Evolutionary conservation across 1,140 invertebrate genomes (phyloP).

Genomic region (Hyles vespertilio): DNA sequence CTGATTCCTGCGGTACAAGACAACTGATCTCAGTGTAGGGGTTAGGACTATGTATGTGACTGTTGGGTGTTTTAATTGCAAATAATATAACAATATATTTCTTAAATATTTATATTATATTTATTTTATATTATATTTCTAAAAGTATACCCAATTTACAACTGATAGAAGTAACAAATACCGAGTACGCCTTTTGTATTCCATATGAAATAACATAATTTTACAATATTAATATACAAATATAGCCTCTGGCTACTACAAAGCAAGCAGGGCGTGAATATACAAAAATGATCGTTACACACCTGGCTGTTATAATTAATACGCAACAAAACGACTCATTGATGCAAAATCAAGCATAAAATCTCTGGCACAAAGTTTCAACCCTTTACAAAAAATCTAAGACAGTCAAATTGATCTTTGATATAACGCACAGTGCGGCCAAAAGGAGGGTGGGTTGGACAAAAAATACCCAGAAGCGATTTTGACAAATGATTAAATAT

Average conservation of each 20-base stretch:
- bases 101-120: no score
- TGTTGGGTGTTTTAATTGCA: no score
- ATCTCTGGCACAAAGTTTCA: constrained; percentile 19
- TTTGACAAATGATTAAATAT: constrained; percentile 53
- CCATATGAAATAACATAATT: neutral
- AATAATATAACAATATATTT: no score
- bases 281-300: constrained; percentile 28
- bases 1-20: no score
- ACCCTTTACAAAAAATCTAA: constrained; percentile 4
- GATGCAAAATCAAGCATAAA: constrained; percentile 49
- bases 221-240: constrained; percentile 1
- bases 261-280: constrained; percentile 31
- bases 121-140: no score
- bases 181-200: no score
- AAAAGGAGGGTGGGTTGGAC: constrained; percentile 8
- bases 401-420: constrained; percentile 2
- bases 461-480: constrained; percentile 28
- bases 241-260: constrained; percentile 11
- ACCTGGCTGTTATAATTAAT: constrained; percentile 54
- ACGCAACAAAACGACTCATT: constrained; percentile 33
- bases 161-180: no score
- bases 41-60: no score
- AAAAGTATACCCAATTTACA: no score
- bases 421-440: neutral
- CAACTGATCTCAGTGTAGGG: no score